Evolutionary conservation across 2,888 invertebrate genomes (phyloP), one percentile per base, ranked within the genome.

Genomic region (Crocallis elinguaria): DNA sequence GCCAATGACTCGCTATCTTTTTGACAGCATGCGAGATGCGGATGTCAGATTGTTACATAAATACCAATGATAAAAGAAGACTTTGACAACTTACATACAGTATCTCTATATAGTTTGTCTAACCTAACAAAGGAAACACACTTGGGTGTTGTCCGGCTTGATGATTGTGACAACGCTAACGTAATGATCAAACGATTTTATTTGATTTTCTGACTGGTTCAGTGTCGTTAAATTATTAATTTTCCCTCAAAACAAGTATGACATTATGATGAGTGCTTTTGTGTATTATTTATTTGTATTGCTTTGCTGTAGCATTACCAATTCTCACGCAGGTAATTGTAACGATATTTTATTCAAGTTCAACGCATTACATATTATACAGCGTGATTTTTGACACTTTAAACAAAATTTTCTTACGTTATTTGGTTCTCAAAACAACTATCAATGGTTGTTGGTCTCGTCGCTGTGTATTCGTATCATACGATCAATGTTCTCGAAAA

Each of bases 161-260:
- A 66, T 75, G 70, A 69, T 57, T 69, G 53, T 82, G 79, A 76
- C 86, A 86, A 87, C 86, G 86, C 77, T 73, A 77, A 52, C 71
- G 82, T 88, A 89, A 88, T 88, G 90, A 90, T 90, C 80, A 88
- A 90, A 88, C 88, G 85, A 73, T 77, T 80, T 77, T 75, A 68
- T 73, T 71, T 71, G 59, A 71, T 75, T 79, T 82, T 77, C 57
- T 82, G 75, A 84, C 73, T 82, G 75, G 65, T 72, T 69, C 43
- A 55, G 55, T 64, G 57, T 56, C 63, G 65, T 51, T 50, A 45
- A 51, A 48, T 59, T 60, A 49, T 44, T 63, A 51, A 45, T 64
- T 64, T 64, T 44, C 27, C 9, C 11, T 36, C 36, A 45, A 46
- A 58, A 60, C 58, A 80, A 83, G 54, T 76, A 91, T 91, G 90